Conservation (phyloP, 2,888 invertebrate species). For the Rhaphigaster nebulosa region DNA sequence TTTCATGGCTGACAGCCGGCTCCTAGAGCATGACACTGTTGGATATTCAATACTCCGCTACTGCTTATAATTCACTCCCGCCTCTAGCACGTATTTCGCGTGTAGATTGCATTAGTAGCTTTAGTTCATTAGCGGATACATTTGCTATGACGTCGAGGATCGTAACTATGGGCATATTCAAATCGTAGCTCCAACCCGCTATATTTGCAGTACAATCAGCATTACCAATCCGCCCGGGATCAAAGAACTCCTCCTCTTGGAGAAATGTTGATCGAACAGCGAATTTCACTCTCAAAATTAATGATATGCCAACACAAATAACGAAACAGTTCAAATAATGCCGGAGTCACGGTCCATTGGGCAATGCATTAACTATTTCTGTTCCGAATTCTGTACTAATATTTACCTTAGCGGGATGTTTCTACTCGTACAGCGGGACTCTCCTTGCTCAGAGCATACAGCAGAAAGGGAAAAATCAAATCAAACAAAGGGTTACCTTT, state of each 20-base stretch:
- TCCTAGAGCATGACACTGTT: background rate
- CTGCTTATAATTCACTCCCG: background rate
- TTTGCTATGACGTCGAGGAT: background rate
- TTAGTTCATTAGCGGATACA: background rate
- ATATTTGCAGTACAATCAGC: background rate
- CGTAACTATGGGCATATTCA: background rate
- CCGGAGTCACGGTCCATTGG: background rate
- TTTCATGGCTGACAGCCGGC: no score
- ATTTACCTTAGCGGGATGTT: background rate
- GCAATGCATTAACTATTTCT: background rate
- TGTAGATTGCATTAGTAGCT: conserved; percentile 4
- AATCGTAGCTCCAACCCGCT: background rate
- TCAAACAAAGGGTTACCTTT: background rate
- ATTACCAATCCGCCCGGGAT: background rate
- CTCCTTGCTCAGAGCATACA: background rate
- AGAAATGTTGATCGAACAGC: background rate
- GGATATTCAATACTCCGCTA: background rate
- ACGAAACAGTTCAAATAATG: background rate
- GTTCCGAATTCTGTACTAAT: background rate
- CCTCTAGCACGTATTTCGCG: background rate
- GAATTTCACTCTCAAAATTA: background rate
- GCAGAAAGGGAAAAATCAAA: background rate
- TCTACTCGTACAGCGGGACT: background rate
- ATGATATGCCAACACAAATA: background rate
- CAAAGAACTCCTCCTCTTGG: background rate